Conservation (phyloP, 1,140 invertebrate genomes). For the Drosophila navojoa region DNA sequence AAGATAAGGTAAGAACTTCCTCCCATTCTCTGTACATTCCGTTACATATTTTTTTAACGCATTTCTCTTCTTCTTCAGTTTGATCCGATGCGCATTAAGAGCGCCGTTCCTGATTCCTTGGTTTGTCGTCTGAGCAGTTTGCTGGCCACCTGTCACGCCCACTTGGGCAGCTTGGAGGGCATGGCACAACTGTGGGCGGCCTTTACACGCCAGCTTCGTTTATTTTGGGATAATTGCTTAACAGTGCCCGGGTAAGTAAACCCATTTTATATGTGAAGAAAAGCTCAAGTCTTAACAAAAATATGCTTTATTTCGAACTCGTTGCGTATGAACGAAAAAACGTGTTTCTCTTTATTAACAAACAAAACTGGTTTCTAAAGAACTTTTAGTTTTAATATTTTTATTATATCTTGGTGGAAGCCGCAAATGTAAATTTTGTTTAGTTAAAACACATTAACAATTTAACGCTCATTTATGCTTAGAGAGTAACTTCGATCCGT, state of each 20-base stretch:
- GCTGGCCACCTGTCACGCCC: slow-evolving; percentile 90
- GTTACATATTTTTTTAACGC: neutral
- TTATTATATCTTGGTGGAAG: slow-evolving; percentile 59
- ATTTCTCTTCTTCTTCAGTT: slow-evolving; percentile 44
- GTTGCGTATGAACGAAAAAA: slow-evolving; percentile 52
- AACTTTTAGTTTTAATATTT: slow-evolving; percentile 51
- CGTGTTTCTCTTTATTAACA: slow-evolving; percentile 15
- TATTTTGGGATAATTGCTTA: slow-evolving; percentile 93
- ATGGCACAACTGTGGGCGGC: slow-evolving; percentile 97
- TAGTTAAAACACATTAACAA: slow-evolving; percentile 57
- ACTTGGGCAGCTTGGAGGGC: slow-evolving; percentile 90
- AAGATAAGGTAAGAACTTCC: slow-evolving; percentile 63
- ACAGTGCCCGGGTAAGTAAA: slow-evolving; percentile 92
- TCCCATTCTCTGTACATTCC: neutral
- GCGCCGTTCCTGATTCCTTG: slow-evolving; percentile 87
- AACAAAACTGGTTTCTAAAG: slow-evolving; percentile 55
- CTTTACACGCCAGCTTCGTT: slow-evolving; percentile 94
- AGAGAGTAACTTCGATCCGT: slow-evolving; percentile 49
- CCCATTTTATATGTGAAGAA: neutral
- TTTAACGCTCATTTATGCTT: slow-evolving; percentile 72
- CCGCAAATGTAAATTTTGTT: slow-evolving; percentile 68
- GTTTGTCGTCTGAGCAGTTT: slow-evolving; percentile 93
- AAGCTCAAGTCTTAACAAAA: slow-evolving; percentile 60
- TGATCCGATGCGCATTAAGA: slow-evolving; percentile 79
- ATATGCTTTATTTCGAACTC: slow-evolving; percentile 76